Evolutionary conservation across 2,113 vertebrate genomes (phyloP), one percentile per base, ranked within the genome.

Genomic region (Donacobius atricapilla): DNA sequence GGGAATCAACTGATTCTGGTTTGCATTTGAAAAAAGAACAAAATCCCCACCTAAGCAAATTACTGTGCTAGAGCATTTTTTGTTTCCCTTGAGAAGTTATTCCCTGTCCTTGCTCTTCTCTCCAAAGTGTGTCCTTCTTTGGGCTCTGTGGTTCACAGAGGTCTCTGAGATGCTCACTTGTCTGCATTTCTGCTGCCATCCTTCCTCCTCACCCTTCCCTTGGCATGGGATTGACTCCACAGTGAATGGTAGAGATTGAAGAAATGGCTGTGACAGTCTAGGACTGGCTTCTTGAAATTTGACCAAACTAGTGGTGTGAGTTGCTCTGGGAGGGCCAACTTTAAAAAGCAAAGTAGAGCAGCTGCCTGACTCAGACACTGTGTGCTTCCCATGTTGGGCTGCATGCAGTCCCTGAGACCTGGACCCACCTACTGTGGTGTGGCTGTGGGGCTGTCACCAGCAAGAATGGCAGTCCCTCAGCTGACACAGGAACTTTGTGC

Each of bases 381-480:
- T 33, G 50, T 73, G 20, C 60, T 70, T 78, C 30, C 44, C 24
- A 0, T 1, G 1, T 15, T n/a, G 64, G 37, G 37, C 87, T 57
- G 63, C 40, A 28, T 30, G 17, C 0, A 0, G 33, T 72, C 10
- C 14, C 39, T 54, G 31, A 14, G 42, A 33, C 8, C 2, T 7
- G 64, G 28, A 47, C 28, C 24, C 11, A 18, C 18, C 7, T n/a
- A 0, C 2, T 63, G 25, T 50, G n/a, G 35, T 27, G 13, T 50
- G 33, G 27, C 48, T 64, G 7, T 35, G 65, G 24, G 28, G 33
- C 50, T 30, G 1, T 35, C 40, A 13, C 33, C 56, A 35, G 11
- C 24, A 42, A 53, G 58, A 40, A 13, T 37, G 33, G 37, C 23
- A 10, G 9, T 57, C 7, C 15, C 15, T 70, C 64, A 65, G 69